These are phyloP conservation scores for Tricholauxania praeusta DNA, from an alignment of 2,888 invertebrate genomes.

Conservation along the genomic window DNA sequence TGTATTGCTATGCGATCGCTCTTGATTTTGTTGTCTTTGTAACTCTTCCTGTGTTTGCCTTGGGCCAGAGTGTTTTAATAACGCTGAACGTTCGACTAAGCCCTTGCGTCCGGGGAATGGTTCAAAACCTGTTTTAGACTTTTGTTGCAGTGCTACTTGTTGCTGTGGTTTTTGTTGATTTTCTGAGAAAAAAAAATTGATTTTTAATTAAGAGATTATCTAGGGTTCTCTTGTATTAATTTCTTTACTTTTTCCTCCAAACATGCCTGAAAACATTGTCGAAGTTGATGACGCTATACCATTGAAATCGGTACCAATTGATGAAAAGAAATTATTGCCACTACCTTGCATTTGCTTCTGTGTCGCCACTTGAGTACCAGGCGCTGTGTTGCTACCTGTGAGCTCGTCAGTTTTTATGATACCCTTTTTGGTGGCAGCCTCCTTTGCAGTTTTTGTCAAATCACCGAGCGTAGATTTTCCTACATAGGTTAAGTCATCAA, in stretches of 20 bases:
- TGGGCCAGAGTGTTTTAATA: constrained; percentile 85
- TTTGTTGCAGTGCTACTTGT: constrained; percentile 47
- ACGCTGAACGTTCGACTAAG: constrained; percentile 88
- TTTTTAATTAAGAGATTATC: neutral
- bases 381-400: constrained; percentile 36
- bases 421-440: constrained; percentile 84
- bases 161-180: constrained; percentile 55
- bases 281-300: constrained; percentile 93
- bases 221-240: neutral
- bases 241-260: constrained; percentile 72
- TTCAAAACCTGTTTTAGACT: constrained; percentile 71
- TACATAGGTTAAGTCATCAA: constrained; percentile 89
- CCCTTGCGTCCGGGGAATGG: constrained; percentile 86
- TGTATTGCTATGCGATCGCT: constrained; percentile 80
- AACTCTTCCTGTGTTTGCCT: constrained; percentile 76
- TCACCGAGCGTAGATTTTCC: constrained; percentile 92
- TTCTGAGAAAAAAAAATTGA: constrained; percentile 47
- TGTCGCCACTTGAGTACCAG: constrained; percentile 62
- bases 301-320: constrained; percentile 92
- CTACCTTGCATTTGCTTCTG: constrained; percentile 70
- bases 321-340: constrained; percentile 87
- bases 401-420: constrained; percentile 76
- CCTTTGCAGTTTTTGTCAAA: constrained; percentile 91
- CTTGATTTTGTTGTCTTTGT: constrained; percentile 77
- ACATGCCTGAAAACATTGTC: constrained; percentile 94